These are phyloP conservation scores for Sardinella longiceps DNA, from an alignment of 2,797 vertebrate genomes.

Conservation along the genomic window DNA sequence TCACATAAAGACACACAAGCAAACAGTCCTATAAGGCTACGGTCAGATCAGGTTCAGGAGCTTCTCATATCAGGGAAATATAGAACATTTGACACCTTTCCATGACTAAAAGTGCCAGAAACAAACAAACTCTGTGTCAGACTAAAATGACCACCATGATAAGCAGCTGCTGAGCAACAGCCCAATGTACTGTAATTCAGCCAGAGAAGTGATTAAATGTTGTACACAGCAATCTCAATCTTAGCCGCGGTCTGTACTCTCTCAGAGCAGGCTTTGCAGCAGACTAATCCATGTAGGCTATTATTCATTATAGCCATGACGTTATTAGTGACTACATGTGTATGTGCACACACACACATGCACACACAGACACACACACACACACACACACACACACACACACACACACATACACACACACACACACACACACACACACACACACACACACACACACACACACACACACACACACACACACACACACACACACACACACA, in stretches of 20 bases:
- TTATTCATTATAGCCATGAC: not conserved
- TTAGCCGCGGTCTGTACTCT: not conserved
- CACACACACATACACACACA: not conserved
- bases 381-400: not conserved
- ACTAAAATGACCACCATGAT: not conserved
- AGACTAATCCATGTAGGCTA: not conserved
- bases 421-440: not conserved
- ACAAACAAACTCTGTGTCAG: slow-evolving; percentile 5
- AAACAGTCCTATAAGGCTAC: not conserved
- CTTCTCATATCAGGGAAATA: not conserved
- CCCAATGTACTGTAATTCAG: not conserved
- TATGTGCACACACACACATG: too few species aligned
- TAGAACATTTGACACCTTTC: not conserved
- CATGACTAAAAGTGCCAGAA: not conserved
- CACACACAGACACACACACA: not conserved
- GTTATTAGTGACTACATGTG: not conserved
- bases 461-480: not conserved
- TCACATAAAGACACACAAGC: not conserved
- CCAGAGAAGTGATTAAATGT: not conserved
- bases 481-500: not conserved
- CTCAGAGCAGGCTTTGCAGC: not conserved
- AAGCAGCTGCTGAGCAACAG: not conserved
- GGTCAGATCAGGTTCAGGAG: not conserved
- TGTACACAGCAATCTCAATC: not conserved
- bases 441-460: not conserved